Conservation (phyloP, 1,140 invertebrate species). For the Cyrtorhinus lividipennis region DNA sequence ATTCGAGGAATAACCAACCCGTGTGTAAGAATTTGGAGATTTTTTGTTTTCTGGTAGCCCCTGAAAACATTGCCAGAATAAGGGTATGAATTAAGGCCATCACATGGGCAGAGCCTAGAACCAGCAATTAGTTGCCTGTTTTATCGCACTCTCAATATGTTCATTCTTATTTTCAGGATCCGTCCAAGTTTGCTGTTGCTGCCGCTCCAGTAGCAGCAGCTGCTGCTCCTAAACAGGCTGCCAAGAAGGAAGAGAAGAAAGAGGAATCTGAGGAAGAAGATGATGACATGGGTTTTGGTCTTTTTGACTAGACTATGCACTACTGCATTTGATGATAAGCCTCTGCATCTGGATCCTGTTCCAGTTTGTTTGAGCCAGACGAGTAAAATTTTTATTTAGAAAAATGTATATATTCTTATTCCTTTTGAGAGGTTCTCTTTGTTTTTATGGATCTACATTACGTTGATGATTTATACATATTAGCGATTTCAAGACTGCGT, state of each 20-base stretch:
- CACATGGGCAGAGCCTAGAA: too few relatives aligned
- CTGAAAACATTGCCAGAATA: too few relatives aligned
- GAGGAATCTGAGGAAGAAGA: constrained; percentile 12
- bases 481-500: too few relatives aligned
- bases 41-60: too few relatives aligned
- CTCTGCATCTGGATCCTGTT: background rate
- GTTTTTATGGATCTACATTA: too few relatives aligned
- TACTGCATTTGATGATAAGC: background rate
- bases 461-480: too few relatives aligned
- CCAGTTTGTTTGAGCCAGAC: background rate
- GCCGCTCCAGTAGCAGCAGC: background rate
- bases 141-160: too few relatives aligned
- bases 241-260: background rate
- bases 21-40: too few relatives aligned
- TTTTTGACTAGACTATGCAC: background rate
- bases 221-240: background rate
- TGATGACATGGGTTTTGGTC: constrained; percentile 13
- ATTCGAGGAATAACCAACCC: too few relatives aligned
- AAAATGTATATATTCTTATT: background rate
- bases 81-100: too few relatives aligned
- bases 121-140: too few relatives aligned
- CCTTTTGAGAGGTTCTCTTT: too few relatives aligned
- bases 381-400: background rate
- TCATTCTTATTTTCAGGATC: constrained; percentile 2
- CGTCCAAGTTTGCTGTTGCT: background rate